These are phyloP conservation scores for Stenchaetothrips biformis DNA, from an alignment of 2,888 invertebrate species.

Conservation along the genomic window DNA sequence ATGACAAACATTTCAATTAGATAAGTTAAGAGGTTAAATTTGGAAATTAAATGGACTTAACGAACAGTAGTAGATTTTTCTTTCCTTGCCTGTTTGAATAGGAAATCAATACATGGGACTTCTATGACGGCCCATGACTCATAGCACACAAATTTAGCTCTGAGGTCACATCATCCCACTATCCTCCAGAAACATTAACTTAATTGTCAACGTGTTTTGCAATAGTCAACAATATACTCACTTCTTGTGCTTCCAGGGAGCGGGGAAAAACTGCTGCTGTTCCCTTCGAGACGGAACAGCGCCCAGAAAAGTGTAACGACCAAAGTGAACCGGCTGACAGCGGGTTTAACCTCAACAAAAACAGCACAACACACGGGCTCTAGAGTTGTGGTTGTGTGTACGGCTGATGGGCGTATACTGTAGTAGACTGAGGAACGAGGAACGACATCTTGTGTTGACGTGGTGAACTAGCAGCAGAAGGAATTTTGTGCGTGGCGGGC, in stretches of 20 bases:
- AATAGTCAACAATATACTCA: background rate
- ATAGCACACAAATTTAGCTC: background rate
- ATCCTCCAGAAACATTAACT: background rate
- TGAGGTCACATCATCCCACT: background rate
- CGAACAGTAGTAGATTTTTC: too few species aligned
- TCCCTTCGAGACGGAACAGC: background rate
- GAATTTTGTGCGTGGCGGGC: background rate
- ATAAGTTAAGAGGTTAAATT: too few species aligned
- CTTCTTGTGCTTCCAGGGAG: background rate
- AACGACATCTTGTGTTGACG: slow-evolving; percentile 21
- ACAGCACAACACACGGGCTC: background rate
- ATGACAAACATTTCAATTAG: too few species aligned
- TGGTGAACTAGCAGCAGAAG: slow-evolving; percentile 2
- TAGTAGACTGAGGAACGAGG: background rate
- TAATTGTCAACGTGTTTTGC: background rate
- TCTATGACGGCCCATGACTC: too few species aligned
- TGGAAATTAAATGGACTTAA: too few species aligned
- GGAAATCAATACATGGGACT: too few species aligned
- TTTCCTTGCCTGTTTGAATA: too few species aligned
- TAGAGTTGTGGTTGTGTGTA: too few species aligned
- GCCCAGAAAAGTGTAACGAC: too few species aligned
- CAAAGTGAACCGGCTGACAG: background rate
- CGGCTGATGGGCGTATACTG: slow-evolving; percentile 10
- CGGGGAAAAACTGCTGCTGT: background rate
- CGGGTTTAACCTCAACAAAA: background rate